Evolutionary conservation across 2,113 vertebrate species (phyloP), one percentile per base, ranked within the genome.

Genomic region (Mesocricetus auratus): DNA sequence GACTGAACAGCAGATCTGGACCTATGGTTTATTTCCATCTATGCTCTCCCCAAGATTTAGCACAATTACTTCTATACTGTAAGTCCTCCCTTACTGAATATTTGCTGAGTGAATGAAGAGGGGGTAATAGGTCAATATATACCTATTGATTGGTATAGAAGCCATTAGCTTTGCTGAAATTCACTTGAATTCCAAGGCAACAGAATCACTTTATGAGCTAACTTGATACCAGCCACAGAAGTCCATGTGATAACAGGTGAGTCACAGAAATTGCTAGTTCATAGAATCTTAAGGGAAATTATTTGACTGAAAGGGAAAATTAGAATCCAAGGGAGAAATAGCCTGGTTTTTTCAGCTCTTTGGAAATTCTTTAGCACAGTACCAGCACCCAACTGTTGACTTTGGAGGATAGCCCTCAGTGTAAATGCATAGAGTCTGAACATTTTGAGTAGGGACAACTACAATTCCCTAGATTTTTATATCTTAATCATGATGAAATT

Each of bases 91-190:
- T 90, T 75, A 45, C 33, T 75, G 91, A 79, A 93, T 36, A 86
- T 85, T 85, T 92, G 33, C 45, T 69, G 5, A 92, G 79, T 58
- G 26, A 26, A 75, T 77, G 10, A 17, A 75, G 53, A 96, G 47
- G n/a, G 5, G 7, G 12, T 75, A 83, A 5, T 82, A 13, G 36
- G 31, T 39, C 60, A 94, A 69, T 75, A 36, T 85, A 8, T 69
- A 29, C 17, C 15, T 78, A 13, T 17, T 79, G n/a, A 64, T 42
- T 77, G 7, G 58, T 66, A 47, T 22, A 86, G 56, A 88, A 93
- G 31, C 78, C 71, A 68, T 82, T 89, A 86, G 26, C 8, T 91
- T 93, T 87, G 64, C 29, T 93, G 81, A 93, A 96, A 90, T 91
- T 91, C 74, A 78, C 68, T 95, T 91, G 60, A 93, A 78, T 85